A percentile compares a stretch with the other conserved stretches of the same genome.
These are phyloP conservation scores for Pseudanteris insignis DNA, from an alignment of 2,888 invertebrate genomes.

Conservation along the genomic window DNA sequence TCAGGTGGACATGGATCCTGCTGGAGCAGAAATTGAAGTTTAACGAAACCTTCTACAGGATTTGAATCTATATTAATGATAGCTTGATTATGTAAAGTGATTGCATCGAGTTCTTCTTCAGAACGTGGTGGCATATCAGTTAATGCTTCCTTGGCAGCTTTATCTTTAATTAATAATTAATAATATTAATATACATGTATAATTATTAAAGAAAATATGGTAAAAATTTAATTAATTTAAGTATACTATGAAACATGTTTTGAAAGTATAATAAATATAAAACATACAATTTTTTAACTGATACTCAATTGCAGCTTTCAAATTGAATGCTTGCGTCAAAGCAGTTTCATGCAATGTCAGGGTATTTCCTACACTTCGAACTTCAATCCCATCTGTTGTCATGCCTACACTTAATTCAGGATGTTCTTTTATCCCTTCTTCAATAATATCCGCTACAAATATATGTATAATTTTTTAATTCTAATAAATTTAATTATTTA, in stretches of 20 bases:
- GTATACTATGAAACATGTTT: no score
- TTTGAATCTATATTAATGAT: slow-evolving; percentile 88
- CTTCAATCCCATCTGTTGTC: slow-evolving; percentile 92
- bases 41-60: slow-evolving; percentile 93
- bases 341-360: slow-evolving; percentile 94
- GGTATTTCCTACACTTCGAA: slow-evolving; percentile 96
- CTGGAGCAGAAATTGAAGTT: slow-evolving; percentile 90
- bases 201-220: no score
- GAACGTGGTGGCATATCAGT: slow-evolving; percentile 92
- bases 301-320: slow-evolving; percentile 98
- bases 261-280: no score
- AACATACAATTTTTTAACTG: slow-evolving; percentile 80
- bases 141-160: slow-evolving; percentile 86
- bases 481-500: background rate
- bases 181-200: no score
- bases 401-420: slow-evolving; percentile 97
- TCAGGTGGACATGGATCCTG: slow-evolving; percentile 97
- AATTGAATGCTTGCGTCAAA: slow-evolving; percentile 96
- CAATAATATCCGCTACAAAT: slow-evolving; percentile 83
- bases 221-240: no score
- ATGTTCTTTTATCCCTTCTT: slow-evolving; percentile 94
- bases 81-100: slow-evolving; percentile 97
- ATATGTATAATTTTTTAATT: background rate
- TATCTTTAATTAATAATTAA: slow-evolving; percentile 68
- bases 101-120: slow-evolving; percentile 97